Evolutionary conservation across 1,140 invertebrate genomes (phyloP), one percentile per base, ranked within the genome.

Genomic region (Drosophila micromelanica): DNA sequence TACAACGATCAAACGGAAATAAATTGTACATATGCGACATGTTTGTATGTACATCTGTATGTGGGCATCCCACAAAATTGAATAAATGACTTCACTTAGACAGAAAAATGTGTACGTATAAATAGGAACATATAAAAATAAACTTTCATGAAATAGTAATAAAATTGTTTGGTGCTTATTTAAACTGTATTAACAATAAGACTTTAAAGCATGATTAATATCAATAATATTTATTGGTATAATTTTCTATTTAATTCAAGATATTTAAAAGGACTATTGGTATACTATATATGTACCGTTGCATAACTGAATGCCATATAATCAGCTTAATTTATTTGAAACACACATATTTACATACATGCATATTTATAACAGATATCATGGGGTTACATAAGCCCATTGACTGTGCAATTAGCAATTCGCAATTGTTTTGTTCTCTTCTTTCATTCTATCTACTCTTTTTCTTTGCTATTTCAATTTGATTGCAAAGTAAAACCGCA

Each of bases 341-440:
- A 51, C 12, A 51, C n/a, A 42, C 12, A 11, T 11, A 45, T 62
- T 42, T 55, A 37, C 51, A 43, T 45, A 48, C 43, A 64, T 71
- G 68, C 15, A 64, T 60, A 46, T 60, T 60, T 37, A 60, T 35
- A 46, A 48, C 15, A 60, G 43, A 15, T 27, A 55, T 38, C 17
- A 51, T 51, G 52, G 38, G 55, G 62, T 87, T 85, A 87, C 82
- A 81, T 87, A 85, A 85, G 55, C 62, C 15, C 73, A 67, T 78
- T 76, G 68, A 72, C 68, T 63, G 69, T 61, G 13, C 70, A 73
- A 73, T 73, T 73, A 73, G 46, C 62, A 51, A 59, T 57, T 72
- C 46, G 46, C 46, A 49, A 65, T 57, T 8, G 8, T 35, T 57
- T 61, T 65, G 62, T 32, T 54, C 40, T 65, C 64, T 71, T 65